phyloP scores from a whole-genome alignment of 2,888 invertebrate genomes.

The Acleris emargana region DNA sequence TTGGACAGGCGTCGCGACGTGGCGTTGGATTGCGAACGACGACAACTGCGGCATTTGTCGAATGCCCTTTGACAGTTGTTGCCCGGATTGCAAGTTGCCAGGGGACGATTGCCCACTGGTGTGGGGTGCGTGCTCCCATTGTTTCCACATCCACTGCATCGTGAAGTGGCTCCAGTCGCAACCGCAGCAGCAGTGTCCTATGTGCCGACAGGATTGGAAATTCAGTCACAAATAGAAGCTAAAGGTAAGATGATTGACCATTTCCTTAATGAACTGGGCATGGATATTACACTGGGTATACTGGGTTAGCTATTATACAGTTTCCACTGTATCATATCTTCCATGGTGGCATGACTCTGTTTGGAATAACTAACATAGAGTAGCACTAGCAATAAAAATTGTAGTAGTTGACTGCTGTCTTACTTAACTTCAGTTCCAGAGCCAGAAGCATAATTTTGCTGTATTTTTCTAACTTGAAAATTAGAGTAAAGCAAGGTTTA shows the following conservation, averaged over 20 bases:
- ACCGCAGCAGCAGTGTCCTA: conserved; percentile 94
- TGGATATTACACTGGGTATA: no score
- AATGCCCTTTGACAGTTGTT: conserved; percentile 99
- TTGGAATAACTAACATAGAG: no score
- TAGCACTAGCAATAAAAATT: no score
- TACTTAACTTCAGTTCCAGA: no score
- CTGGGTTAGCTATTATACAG: no score
- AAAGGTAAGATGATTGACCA: neutral
- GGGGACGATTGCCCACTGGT: conserved; percentile 99
- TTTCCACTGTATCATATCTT: no score
- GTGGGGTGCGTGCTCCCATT: conserved; percentile 99
- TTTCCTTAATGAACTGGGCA: neutral
- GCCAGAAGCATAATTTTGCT: no score
- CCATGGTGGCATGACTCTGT: no score
- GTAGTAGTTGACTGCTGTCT: no score
- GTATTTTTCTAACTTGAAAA: no score
- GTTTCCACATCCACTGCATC: conserved; percentile 99
- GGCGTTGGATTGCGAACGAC: conserved; percentile 99
- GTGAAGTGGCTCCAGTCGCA: conserved; percentile 99
- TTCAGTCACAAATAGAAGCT: conserved; percentile 90
- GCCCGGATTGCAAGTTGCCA: conserved; percentile 98
- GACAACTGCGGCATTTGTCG: conserved; percentile 99
- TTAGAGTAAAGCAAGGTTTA: no score
- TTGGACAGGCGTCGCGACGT: conserved; percentile 98
- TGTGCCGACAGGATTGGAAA: conserved; percentile 99